These are phyloP conservation scores for Laticauda colubrina DNA, from an alignment of 2,113 vertebrate species.

Conservation along the genomic window DNA sequence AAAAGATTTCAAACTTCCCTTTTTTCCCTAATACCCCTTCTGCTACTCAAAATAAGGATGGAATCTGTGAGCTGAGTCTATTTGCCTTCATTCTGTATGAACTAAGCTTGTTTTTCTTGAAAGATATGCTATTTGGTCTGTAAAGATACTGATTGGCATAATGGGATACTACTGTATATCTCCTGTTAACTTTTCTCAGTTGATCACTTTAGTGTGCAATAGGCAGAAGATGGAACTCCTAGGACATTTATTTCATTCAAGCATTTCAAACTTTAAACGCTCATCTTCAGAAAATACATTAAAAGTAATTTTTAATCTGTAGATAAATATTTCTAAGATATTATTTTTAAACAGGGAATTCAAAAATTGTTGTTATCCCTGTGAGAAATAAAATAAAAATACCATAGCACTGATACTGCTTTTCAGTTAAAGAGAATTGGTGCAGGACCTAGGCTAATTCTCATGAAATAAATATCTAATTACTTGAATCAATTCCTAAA, in stretches of 20 bases:
- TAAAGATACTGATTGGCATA: neutral
- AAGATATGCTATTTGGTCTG: neutral
- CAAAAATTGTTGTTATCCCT: rapidly evolving
- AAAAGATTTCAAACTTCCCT: neutral
- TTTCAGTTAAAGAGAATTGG: neutral
- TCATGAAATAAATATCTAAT: neutral
- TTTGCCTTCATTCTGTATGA: neutral
- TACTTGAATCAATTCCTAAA: conserved; percentile 4
- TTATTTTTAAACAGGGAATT: neutral
- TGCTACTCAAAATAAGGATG: neutral
- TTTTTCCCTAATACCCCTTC: neutral
- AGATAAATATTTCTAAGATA: neutral
- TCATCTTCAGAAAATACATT: neutral
- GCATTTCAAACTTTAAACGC: neutral
- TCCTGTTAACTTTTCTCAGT: neutral
- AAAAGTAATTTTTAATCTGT: neutral
- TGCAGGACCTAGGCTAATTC: conserved; percentile 24
- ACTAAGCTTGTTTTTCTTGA: neutral
- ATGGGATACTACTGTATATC: neutral
- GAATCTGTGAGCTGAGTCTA: neutral
- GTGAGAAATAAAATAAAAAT: neutral
- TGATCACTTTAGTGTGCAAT: neutral
- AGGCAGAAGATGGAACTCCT: neutral
- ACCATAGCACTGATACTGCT: neutral
- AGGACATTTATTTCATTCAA: neutral